These are phyloP conservation scores for Scaptomyza reducta DNA, from an alignment of 2,888 invertebrate genomes.

Conservation along the genomic window DNA sequence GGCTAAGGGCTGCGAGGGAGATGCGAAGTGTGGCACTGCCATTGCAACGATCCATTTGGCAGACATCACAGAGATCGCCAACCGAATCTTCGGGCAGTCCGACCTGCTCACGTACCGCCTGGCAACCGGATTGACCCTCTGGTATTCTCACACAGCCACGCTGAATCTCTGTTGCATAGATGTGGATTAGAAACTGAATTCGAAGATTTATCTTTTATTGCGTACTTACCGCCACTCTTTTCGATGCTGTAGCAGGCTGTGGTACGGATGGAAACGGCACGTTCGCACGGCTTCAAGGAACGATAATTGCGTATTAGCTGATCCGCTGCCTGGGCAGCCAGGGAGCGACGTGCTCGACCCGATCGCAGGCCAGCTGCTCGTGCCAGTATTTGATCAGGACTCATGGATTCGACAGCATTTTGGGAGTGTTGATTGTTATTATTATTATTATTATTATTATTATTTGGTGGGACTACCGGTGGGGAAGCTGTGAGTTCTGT, in stretches of 20 bases:
- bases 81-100: neutral
- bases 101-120: constrained; percentile 46
- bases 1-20: constrained; percentile 57
- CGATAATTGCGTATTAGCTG: constrained; percentile 67
- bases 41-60: constrained; percentile 69
- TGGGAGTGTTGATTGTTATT: too few relatives aligned
- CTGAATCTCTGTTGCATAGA: constrained; percentile 29
- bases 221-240: constrained; percentile 41
- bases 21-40: constrained; percentile 53
- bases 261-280: constrained; percentile 32
- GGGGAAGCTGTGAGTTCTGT: neutral
- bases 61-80: constrained; percentile 58
- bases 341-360: constrained; percentile 37
- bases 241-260: constrained; percentile 67
- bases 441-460: too few relatives aligned
- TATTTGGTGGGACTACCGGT: neutral
- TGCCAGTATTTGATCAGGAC: neutral
- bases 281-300: constrained; percentile 31
- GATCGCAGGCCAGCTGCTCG: constrained; percentile 4
- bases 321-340: constrained; percentile 59
- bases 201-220: neutral
- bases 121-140: constrained; percentile 32
- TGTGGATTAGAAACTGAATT: neutral
- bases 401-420: too few relatives aligned
- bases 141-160: constrained; percentile 72